Evolutionary conservation across 2,797 vertebrate genomes (phyloP).

Genomic region (Lutjanus campechanus): DNA sequence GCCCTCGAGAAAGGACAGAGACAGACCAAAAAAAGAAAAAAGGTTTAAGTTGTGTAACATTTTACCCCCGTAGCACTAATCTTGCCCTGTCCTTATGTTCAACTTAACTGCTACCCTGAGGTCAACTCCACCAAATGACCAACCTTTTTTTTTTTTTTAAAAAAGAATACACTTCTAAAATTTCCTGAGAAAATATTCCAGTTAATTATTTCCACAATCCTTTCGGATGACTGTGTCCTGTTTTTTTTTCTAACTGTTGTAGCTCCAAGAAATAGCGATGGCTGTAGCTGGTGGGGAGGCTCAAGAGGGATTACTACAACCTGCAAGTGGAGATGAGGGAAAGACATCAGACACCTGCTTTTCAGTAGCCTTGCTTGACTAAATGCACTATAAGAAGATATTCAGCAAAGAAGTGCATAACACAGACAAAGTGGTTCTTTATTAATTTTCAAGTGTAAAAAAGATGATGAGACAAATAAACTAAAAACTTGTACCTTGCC

Average conservation of each 20-base stretch:
- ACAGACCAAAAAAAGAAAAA: conserved; percentile 5
- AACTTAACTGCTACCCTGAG: conserved; percentile 37
- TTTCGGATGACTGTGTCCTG: neutral
- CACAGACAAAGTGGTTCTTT: neutral
- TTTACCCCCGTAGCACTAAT: conserved; percentile 35
- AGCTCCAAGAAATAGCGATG: neutral
- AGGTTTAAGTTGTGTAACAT: conserved; percentile 53
- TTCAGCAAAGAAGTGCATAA: neutral
- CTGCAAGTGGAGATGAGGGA: neutral
- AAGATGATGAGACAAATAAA: no score
- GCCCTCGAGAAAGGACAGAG: conserved; percentile 49
- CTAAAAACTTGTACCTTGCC: no score
- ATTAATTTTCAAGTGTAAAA: no score
- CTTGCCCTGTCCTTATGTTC: conserved; percentile 49
- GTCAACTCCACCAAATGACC: conserved; percentile 46
- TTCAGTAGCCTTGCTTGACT: neutral
- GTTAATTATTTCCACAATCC: neutral
- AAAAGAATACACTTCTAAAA: neutral
- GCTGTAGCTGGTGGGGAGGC: neutral
- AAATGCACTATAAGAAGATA: neutral
- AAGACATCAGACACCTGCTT: neutral
- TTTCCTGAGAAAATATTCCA: neutral
- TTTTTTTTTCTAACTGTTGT: neutral
- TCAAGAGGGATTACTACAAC: neutral
- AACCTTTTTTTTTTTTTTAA: conserved; percentile 11